Percentiles rank a stretch among this genome's conserved stretches.
Evolutionary conservation across 2,888 invertebrate species (phyloP).

Genomic region (Theodoxus fluviatilis): DNA sequence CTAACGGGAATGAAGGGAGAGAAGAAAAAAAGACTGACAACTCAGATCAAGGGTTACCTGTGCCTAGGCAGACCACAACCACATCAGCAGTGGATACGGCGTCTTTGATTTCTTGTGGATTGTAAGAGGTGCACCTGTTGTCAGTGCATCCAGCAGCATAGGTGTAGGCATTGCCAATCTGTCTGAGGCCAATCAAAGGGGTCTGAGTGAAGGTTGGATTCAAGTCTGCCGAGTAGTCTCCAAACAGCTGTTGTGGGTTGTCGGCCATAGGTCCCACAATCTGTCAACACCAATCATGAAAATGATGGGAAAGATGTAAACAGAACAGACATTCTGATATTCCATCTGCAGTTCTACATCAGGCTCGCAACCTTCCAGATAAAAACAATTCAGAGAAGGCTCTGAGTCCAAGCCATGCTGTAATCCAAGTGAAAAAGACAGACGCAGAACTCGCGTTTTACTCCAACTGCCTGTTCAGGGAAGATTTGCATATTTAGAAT

Average conservation of each 20-base stretch:
- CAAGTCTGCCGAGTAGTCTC: slow-evolving; percentile 49
- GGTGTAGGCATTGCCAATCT: slow-evolving; percentile 35
- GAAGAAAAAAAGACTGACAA: neutral
- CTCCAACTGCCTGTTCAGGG: no score
- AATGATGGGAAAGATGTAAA: neutral
- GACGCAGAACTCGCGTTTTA: no score
- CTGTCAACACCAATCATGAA: slow-evolving; percentile 37
- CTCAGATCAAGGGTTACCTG: slow-evolving; percentile 39
- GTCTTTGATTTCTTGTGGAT: slow-evolving; percentile 33
- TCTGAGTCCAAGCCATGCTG: no score
- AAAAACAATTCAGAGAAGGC: no score
- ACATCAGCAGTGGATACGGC: slow-evolving; percentile 43
- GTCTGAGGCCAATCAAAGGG: slow-evolving; percentile 42
- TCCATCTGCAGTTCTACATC: no score
- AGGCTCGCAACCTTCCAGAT: no score
- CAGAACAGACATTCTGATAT: no score
- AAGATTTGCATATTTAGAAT: no score
- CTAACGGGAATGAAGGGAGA: neutral
- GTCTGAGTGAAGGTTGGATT: slow-evolving; percentile 42
- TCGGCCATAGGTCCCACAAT: slow-evolving; percentile 60
- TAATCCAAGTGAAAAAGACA: neutral
- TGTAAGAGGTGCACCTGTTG: slow-evolving; percentile 45
- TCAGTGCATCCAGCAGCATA: slow-evolving; percentile 49
- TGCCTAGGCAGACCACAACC: slow-evolving; percentile 55
- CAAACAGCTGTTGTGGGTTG: slow-evolving; percentile 48